Conservation (phyloP, 2,888 invertebrate species). For the Marronus borbonicus region DNA sequence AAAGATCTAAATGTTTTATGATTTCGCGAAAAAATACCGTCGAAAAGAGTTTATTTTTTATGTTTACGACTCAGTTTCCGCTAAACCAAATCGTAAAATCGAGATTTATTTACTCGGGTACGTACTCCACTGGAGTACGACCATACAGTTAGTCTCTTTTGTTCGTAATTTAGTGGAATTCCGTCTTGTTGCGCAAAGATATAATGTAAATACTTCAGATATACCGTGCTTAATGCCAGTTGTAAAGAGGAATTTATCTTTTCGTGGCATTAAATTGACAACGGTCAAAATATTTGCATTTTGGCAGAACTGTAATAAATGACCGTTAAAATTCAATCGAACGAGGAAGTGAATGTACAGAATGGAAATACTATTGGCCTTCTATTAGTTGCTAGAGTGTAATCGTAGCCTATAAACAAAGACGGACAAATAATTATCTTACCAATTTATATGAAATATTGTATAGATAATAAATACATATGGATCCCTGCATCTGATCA, state of each 20-base stretch:
- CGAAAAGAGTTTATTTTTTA: conserved; percentile 23
- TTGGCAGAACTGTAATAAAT: neutral
- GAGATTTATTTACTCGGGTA: conserved; percentile 23
- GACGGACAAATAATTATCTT: too few species aligned
- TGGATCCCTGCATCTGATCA: too few species aligned
- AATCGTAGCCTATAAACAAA: too few species aligned
- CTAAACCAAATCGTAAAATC: conserved; percentile 20
- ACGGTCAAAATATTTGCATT: neutral
- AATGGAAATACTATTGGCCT: neutral
- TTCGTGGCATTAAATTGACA: neutral
- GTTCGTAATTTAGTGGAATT: conserved; percentile 18
- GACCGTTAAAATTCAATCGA: neutral
- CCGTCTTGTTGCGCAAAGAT: conserved; percentile 1
- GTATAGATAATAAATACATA: too few species aligned
- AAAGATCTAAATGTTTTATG: conserved; percentile 30
- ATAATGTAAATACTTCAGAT: conserved; percentile 14
- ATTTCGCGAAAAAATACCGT: conserved; percentile 24
- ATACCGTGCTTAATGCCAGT: conserved; percentile 6
- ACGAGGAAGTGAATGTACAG: neutral
- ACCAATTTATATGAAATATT: too few species aligned
- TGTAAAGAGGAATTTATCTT: conserved; percentile 19
- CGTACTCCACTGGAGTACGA: neutral
- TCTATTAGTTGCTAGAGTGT: too few species aligned
- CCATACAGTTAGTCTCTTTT: conserved; percentile 4
- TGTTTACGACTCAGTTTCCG: conserved; percentile 31